phyloP scores from a whole-genome alignment of 2,888 invertebrate genomes.

The Gibbula magus region DNA sequence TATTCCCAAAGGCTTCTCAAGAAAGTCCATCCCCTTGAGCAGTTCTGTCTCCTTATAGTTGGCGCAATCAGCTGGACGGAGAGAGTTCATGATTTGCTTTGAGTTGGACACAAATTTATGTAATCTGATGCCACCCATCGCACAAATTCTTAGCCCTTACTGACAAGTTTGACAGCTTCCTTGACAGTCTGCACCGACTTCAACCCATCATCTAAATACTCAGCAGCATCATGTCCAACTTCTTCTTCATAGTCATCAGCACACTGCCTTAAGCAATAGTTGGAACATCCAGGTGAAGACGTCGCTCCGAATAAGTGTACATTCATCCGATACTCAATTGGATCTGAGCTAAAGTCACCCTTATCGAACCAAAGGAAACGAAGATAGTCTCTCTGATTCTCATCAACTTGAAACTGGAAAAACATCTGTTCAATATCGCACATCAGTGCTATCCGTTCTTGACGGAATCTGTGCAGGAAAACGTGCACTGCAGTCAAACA shows the following conservation, averaged over 20 bases:
- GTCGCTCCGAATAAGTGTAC: constrained; percentile 19
- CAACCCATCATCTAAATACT: constrained; percentile 45
- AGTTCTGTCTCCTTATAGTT: constrained; percentile 22
- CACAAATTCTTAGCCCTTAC: constrained; percentile 34
- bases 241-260: constrained; percentile 1
- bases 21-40: constrained; percentile 27
- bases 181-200: constrained; percentile 29
- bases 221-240: neutral
- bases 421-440: constrained; percentile 3
- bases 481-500: too few species aligned
- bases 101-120: constrained; percentile 50
- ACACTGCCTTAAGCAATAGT: neutral
- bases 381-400: too few species aligned
- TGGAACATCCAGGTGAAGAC: neutral
- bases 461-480: too few species aligned
- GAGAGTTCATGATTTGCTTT: constrained; percentile 36
- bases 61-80: constrained; percentile 40
- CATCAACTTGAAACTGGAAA: neutral
- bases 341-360: neutral
- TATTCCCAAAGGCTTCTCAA: constrained; percentile 45
- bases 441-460: neutral
- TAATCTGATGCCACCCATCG: constrained; percentile 40
- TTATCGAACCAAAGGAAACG: neutral
- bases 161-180: constrained; percentile 38
- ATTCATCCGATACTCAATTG: constrained; percentile 7